Evolutionary conservation across 2,888 invertebrate genomes (phyloP).

Genomic region (Athalia circularis): DNA sequence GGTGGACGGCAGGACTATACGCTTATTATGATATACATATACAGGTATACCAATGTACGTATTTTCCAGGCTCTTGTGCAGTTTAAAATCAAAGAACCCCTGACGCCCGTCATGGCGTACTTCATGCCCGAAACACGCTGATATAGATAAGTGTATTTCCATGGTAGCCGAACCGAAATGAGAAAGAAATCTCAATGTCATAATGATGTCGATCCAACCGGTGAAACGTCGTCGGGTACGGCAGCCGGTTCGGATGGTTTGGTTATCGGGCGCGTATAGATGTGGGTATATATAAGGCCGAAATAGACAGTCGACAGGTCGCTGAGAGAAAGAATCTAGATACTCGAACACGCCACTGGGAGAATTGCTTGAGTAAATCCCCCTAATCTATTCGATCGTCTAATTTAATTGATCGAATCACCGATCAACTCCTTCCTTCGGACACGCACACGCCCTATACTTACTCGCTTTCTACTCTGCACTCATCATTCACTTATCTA

Average conservation of each 20-base stretch:
- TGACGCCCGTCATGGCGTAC: background rate
- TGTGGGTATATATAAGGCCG: background rate
- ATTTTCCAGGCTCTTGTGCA: background rate
- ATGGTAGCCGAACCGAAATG: background rate
- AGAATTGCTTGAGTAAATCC: conserved; percentile 35
- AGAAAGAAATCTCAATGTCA: conserved; percentile 12
- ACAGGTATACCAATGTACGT: background rate
- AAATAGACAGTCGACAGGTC: conserved; percentile 9
- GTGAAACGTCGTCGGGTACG: background rate
- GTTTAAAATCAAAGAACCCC: conserved; percentile 2
- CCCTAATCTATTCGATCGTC: conserved; percentile 33
- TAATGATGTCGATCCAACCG: conserved; percentile 21
- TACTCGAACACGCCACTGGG: background rate
- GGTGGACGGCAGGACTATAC: background rate
- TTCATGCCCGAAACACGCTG: conserved; percentile 3
- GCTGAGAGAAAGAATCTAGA: background rate
- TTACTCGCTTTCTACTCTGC: conserved; percentile 24
- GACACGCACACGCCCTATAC: conserved; percentile 36
- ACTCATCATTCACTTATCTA: conserved; percentile 41
- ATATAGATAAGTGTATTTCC: conserved; percentile 11
- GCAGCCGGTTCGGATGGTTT: conserved; percentile 16
- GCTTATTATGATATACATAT: no score
- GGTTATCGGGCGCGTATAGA: conserved; percentile 4
- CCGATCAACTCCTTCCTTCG: conserved; percentile 27
- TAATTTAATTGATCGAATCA: conserved; percentile 43